Conservation (phyloP, 2,797 vertebrate genomes). For the Mionectes olivaceus region DNA sequence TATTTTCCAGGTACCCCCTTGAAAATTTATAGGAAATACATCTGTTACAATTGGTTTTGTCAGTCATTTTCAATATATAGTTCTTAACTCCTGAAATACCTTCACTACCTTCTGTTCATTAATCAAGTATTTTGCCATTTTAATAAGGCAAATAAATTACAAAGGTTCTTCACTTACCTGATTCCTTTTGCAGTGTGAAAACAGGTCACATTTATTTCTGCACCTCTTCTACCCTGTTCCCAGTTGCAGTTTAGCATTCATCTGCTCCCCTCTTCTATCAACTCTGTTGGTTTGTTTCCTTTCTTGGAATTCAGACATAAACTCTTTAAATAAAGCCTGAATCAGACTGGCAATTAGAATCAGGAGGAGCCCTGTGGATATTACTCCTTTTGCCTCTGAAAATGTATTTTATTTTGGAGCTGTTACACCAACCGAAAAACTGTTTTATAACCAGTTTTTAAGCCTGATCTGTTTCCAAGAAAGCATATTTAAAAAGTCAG, state of each 20-base stretch:
- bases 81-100: not conserved
- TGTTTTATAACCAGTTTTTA: not conserved
- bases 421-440: not conserved
- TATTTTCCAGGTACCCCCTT: not conserved
- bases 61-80: not conserved
- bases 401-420: not conserved
- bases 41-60: not conserved
- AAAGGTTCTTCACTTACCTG: not conserved
- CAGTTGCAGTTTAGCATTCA: not conserved
- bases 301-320: not conserved
- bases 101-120: not conserved
- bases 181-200: not conserved
- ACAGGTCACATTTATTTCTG: not conserved
- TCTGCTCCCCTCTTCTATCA: not conserved
- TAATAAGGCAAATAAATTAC: not conserved
- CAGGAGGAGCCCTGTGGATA: not conserved
- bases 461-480: not conserved
- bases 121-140: not conserved
- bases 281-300: not conserved
- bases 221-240: not conserved
- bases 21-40: not conserved
- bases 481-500: not conserved
- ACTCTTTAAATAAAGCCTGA: not conserved
- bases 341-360: not conserved
- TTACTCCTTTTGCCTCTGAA: not conserved